Percentiles rank a stretch among this genome's conserved stretches.
Evolutionary conservation across 2,797 vertebrate genomes (phyloP).

Genomic region (Naso thynnoides): DNA sequence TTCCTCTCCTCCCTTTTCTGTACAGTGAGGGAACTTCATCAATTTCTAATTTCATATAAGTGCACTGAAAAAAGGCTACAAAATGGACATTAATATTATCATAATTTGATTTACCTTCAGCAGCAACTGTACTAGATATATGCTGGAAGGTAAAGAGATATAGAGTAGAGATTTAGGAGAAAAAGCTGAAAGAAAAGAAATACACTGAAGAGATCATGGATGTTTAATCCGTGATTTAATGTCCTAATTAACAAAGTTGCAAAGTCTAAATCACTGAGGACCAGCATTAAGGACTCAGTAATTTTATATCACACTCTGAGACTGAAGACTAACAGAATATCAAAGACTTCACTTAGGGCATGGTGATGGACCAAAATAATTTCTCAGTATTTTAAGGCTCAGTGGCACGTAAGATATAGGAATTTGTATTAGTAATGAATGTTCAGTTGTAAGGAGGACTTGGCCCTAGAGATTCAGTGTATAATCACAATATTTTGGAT

Average conservation of each 20-base stretch:
- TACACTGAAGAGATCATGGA: no score
- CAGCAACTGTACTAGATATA: constrained; percentile 4
- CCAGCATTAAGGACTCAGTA: not conserved
- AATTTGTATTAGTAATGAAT: no score
- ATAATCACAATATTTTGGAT: no score
- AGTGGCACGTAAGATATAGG: no score
- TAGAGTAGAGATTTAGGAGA: not conserved
- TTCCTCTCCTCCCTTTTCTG: not conserved
- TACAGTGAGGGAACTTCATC: not conserved
- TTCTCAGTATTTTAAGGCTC: no score
- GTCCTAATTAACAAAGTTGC: not conserved
- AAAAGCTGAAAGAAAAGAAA: no score
- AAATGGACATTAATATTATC: not conserved
- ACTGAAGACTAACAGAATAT: not conserved
- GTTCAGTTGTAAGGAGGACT: no score
- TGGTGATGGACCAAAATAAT: no score
- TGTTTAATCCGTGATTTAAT: no score
- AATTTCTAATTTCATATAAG: not conserved
- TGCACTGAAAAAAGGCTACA: not conserved
- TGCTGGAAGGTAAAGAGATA: not conserved
- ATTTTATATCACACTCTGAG: not conserved
- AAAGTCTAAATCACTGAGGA: not conserved
- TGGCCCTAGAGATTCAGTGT: no score
- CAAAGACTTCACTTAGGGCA: not conserved
- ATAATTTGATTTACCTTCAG: not conserved